Percentiles rank a stretch among this genome's conserved stretches.
These are phyloP conservation scores for Chrysodeixis includens DNA, from an alignment of 2,888 invertebrate species.

Conservation along the genomic window DNA sequence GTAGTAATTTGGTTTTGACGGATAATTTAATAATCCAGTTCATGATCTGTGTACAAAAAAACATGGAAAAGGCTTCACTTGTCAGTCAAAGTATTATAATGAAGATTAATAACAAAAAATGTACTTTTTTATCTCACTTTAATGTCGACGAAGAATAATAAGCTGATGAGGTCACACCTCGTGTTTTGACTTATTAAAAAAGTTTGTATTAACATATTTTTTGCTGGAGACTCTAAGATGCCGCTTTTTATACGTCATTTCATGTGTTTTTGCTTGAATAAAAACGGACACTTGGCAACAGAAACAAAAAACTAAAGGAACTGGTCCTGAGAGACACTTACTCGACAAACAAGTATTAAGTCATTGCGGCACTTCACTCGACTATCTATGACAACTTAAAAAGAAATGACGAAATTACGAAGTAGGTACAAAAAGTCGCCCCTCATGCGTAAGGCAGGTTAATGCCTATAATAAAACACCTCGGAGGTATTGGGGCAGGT, in stretches of 20 bases:
- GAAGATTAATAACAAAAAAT: slow-evolving; percentile 47
- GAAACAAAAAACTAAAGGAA: neutral
- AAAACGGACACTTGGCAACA: slow-evolving; percentile 3
- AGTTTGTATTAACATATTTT: slow-evolving; percentile 24
- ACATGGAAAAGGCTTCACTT: slow-evolving; percentile 52
- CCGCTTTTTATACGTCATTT: neutral
- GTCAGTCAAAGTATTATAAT: slow-evolving; percentile 48
- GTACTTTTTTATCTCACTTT: slow-evolving; percentile 14
- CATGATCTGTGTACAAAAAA: slow-evolving; percentile 46
- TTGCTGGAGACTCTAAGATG: slow-evolving; percentile 21
- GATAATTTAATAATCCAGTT: slow-evolving; percentile 62
- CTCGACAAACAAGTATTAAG: slow-evolving; percentile 3
- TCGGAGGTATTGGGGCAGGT: neutral
- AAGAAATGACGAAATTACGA: neutral
- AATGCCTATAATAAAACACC: neutral
- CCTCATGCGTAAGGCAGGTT: neutral
- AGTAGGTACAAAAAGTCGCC: neutral
- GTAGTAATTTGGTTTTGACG: slow-evolving; percentile 59
- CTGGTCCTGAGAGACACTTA: neutral
- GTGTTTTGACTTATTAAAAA: slow-evolving; percentile 31
- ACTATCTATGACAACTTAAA: neutral
- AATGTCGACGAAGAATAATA: slow-evolving; percentile 22
- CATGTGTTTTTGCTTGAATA: slow-evolving; percentile 12
- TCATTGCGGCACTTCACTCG: neutral
- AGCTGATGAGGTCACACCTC: slow-evolving; percentile 33